Conservation (phyloP, 2,888 invertebrate species). For the Agriopis leucophaearia region DNA sequence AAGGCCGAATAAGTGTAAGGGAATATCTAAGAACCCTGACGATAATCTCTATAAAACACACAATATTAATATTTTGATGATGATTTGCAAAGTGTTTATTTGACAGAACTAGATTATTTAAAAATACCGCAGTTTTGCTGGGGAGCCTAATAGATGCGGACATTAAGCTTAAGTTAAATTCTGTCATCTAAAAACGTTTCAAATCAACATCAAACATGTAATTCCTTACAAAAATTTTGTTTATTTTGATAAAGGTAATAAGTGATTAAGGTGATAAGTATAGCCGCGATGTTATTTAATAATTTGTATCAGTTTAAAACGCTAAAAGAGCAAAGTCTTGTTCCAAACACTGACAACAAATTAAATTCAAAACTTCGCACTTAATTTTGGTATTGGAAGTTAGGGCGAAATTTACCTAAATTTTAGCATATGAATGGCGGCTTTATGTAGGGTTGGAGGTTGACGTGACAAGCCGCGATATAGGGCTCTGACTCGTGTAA, state of each 20-base stretch:
- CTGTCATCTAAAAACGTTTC: background rate
- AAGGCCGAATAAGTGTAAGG: conserved; percentile 32
- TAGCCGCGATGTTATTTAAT: background rate
- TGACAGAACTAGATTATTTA: background rate
- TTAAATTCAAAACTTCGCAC: no score
- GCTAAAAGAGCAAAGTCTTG: background rate
- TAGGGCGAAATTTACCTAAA: background rate
- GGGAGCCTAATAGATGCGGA: background rate
- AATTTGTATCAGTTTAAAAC: background rate
- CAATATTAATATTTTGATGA: conserved; percentile 8
- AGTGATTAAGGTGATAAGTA: no score
- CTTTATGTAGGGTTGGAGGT: no score
- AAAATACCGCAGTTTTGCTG: background rate
- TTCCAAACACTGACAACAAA: no score
- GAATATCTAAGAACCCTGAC: conserved; percentile 15
- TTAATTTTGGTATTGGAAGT: background rate
- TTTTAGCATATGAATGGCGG: no score
- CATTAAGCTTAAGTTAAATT: background rate
- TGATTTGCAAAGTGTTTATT: background rate
- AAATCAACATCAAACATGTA: background rate
- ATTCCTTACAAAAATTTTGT: background rate
- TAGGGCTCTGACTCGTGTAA: no score
- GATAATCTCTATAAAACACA: conserved; percentile 11
- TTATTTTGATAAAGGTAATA: background rate
- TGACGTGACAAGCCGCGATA: no score